A percentile compares a stretch with the other conserved stretches of the same genome.
Conservation (phyloP, 2,797 vertebrate genomes). For the Microctenopoma stevenorrisi region DNA sequence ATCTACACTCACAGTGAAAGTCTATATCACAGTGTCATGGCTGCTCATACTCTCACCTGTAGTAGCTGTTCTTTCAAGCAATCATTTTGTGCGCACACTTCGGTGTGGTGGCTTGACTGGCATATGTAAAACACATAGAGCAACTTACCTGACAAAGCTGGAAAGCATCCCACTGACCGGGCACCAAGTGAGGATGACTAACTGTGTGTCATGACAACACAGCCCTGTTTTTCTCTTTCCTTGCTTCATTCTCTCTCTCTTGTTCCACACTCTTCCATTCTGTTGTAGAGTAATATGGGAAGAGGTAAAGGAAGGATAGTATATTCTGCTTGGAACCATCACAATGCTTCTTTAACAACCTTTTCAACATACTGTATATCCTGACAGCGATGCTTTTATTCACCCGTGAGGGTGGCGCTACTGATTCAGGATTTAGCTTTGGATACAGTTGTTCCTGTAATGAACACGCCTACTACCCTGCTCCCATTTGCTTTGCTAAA, state of each 20-base stretch:
- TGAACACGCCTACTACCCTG: not conserved
- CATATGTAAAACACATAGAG: not conserved
- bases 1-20: constrained; percentile 16
- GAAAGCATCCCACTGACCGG: constrained; percentile 30
- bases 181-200: constrained; percentile 36
- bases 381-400: not conserved
- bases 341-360: not conserved
- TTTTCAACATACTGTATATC: not conserved
- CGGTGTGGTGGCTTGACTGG: constrained; percentile 22
- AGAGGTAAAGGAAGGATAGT: too few relatives aligned
- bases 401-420: not conserved
- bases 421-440: constrained; percentile 11
- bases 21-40: constrained; percentile 40
- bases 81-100: constrained; percentile 34
- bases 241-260: not conserved
- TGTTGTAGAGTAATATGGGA: not conserved
- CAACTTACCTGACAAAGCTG: constrained; percentile 26
- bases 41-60: constrained; percentile 23
- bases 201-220: constrained; percentile 21
- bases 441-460: not conserved
- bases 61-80: constrained; percentile 11
- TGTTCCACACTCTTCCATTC: not conserved
- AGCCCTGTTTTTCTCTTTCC: not conserved
- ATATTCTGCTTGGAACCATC: not conserved
- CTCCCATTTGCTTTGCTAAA: constrained; percentile 14